Conservation (phyloP, 1,140 invertebrate genomes). For the Drosophila obscura region DNA sequence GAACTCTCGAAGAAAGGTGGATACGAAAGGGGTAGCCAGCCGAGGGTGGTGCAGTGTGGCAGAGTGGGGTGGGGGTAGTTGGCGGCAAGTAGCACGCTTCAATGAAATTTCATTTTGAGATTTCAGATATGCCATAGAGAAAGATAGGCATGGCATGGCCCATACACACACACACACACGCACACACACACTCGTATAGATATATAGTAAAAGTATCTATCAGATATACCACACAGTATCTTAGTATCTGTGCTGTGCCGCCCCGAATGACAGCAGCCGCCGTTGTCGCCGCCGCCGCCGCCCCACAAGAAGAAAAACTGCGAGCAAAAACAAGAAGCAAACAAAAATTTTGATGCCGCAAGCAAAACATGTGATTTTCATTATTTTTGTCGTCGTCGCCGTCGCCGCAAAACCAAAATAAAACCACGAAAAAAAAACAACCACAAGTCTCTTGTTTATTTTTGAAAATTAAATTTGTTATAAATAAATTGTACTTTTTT, state of each 20-base stretch:
- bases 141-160: conserved; percentile 19
- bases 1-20: conserved; percentile 7
- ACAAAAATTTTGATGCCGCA: conserved; percentile 69
- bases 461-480: conserved; percentile 81
- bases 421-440: background rate
- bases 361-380: conserved; percentile 80
- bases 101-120: conserved; percentile 46
- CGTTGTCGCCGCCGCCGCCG: conserved; percentile 57
- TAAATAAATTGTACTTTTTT: conserved; percentile 57
- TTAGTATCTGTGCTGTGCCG: conserved; percentile 46
- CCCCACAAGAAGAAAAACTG: conserved; percentile 36
- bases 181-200: background rate
- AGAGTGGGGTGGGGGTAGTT: background rate
- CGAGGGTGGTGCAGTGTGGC: background rate
- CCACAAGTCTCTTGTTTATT: conserved; percentile 63
- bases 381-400: conserved; percentile 69
- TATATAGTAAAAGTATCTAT: conserved; percentile 48
- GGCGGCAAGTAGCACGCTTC: conserved; percentile 34
- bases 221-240: conserved; percentile 28
- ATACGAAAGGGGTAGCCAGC: background rate
- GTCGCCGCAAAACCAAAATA: conserved; percentile 13
- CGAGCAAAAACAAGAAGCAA: conserved; percentile 23
- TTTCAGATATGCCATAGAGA: conserved; percentile 41
- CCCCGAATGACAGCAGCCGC: conserved; percentile 64
- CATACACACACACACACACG: too few relatives aligned